These are phyloP conservation scores for Aythya fuligula DNA, from an alignment of 2,797 vertebrate genomes.

Conservation along the genomic window DNA sequence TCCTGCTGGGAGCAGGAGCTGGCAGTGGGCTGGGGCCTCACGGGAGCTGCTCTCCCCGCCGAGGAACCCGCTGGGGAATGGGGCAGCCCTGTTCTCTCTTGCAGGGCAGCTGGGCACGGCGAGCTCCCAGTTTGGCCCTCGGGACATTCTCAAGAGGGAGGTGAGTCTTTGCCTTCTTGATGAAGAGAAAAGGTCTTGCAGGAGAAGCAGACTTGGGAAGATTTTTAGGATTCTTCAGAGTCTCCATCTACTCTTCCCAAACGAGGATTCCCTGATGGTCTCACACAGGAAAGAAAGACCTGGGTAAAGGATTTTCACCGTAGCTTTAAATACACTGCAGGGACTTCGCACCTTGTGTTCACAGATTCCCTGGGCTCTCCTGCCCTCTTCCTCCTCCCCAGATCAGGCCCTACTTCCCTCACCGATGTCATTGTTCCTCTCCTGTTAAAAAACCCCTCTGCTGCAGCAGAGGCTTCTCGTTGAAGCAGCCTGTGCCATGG, in stretches of 20 bases:
- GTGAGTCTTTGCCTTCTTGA: not conserved
- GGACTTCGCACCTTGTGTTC: not conserved
- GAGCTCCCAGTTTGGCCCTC: not conserved
- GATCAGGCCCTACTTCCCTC: not conserved
- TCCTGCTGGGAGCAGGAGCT: not conserved
- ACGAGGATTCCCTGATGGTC: not conserved
- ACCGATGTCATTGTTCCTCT: not conserved
- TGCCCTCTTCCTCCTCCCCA: not conserved
- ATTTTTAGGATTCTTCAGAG: not conserved
- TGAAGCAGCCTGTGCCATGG: not conserved
- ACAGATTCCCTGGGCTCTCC: not conserved
- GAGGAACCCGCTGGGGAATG: not conserved
- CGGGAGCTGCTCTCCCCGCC: not conserved
- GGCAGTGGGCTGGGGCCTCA: not conserved
- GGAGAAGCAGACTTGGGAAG: not conserved
- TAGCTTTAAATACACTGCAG: not conserved
- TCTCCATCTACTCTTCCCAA: not conserved
- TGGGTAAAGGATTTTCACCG: not conserved
- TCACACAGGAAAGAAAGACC: not conserved
- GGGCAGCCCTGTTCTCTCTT: not conserved
- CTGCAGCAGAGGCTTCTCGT: not conserved
- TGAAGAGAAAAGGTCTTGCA: not conserved
- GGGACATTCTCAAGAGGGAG: fast-evolving
- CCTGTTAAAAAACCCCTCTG: not conserved
- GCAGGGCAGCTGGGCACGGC: not conserved